A percentile compares a stretch with the other conserved stretches of the same genome.
These are phyloP conservation scores for Aphrocallistes beatrix DNA, from an alignment of 37 sponge, comb jelly and placozoan genomes.

Conservation along the genomic window DNA sequence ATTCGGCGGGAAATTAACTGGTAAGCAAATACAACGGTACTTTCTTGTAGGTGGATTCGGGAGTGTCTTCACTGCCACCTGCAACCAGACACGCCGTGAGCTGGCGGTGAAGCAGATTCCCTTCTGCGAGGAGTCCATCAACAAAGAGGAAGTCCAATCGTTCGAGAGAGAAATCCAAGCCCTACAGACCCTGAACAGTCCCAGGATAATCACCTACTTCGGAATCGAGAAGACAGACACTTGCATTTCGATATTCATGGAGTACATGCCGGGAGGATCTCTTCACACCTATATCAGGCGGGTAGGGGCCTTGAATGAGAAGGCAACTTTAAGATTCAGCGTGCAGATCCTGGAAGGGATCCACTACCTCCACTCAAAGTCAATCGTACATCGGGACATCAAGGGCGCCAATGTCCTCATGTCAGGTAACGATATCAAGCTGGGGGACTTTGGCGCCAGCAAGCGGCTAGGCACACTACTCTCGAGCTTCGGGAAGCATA, in stretches of 20 bases:
- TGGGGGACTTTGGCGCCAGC: constrained; percentile 96
- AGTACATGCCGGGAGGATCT: constrained; percentile 90
- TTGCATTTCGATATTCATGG: constrained; percentile 79
- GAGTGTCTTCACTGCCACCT: constrained; percentile 61
- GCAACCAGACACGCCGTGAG: constrained; percentile 53
- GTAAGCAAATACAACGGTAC: too few species aligned
- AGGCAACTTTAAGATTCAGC: constrained; percentile 68
- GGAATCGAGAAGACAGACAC: constrained; percentile 71
- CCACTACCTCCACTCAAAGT: constrained; percentile 68
- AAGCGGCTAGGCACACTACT: constrained; percentile 39
- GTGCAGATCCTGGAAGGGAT: constrained; percentile 79
- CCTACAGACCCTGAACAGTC: constrained; percentile 68
- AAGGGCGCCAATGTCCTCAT: constrained; percentile 91
- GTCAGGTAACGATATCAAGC: constrained; percentile 70
- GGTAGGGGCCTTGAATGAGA: constrained; percentile 67
- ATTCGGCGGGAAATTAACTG: too few species aligned
- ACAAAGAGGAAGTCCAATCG: constrained; percentile 48
- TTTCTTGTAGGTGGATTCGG: constrained; percentile 56
- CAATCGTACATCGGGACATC: constrained; percentile 80
- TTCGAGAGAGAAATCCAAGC: constrained; percentile 84
- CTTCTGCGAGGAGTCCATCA: constrained; percentile 29
- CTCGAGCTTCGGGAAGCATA: constrained; percentile 37
- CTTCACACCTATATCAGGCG: constrained; percentile 1
- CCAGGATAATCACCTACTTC: constrained; percentile 69
- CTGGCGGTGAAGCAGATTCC: constrained; percentile 88